Base-by-base conservation (phyloP, 2,113 vertebrate species). In the Ailurus styani region DNA sequence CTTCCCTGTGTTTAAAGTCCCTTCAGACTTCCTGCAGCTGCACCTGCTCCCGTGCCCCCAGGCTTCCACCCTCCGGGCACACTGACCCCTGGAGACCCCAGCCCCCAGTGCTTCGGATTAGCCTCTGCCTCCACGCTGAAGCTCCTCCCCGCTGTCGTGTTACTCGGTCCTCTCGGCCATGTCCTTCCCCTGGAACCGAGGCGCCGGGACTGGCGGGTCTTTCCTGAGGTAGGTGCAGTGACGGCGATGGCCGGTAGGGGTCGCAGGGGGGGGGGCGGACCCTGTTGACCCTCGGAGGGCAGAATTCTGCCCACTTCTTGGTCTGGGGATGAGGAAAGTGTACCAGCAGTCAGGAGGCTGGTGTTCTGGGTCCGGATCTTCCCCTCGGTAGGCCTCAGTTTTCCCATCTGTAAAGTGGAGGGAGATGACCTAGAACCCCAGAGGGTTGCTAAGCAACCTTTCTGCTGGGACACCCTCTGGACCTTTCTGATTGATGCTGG, bases 191-290 rank as follows among this genome's bases (percentile, higher is more conserved):
- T 1, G 40, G 55, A 87, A 57, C 7, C 0, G 2, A 37, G 0
- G 12, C 4, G 34, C 62, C 34, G 3, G 34, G 47, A 45, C 52
- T 7, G 1, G 25, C 11, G 0, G 15, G n/a, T 40, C 52, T 73
- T 75, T 47, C 7, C 0, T 25, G 78, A 97, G 94, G 95, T 92
- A 81, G 68, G 79, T 85, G 94, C 95, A 92, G 52, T 91, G 64
- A 90, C 70, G 17, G 27, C 34, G 3, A 4, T 27, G 54, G 54
- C 73, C 97, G 81, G 68, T n/a, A 96, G 92, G 45, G 79, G 90
- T n/a, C 78, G 13, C 88, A 20, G 14, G 25, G 73, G 0, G 14
- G 25, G 73, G 0, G 0, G 55, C 12, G 0, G 14, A 3, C 62
- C 47, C 15, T 0, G 7, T 7, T 15, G 40, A 42, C 20, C 45